These are phyloP conservation scores for Nothocercus nigrocapillus DNA, from an alignment of 2,113 vertebrate genomes.

Conservation along the genomic window DNA sequence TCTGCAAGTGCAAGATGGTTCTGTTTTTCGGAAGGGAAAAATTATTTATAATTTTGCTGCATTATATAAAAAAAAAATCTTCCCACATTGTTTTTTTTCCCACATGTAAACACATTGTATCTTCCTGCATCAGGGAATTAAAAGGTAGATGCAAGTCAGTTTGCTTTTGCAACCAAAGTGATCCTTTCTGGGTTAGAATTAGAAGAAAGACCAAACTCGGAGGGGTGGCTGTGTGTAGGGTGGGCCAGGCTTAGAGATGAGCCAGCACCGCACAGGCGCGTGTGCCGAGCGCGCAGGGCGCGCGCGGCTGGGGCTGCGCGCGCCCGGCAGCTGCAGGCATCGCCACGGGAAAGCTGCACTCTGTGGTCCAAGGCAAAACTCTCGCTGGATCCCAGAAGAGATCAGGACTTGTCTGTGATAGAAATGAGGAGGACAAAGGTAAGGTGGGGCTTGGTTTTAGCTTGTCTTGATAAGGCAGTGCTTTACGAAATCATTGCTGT, in stretches of 20 bases:
- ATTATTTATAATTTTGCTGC: slow-evolving; percentile 60
- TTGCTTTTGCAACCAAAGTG: slow-evolving; percentile 16
- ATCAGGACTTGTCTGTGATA: not conserved
- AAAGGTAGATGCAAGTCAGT: slow-evolving; percentile 56
- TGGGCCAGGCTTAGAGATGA: not conserved
- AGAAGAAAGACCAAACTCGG: slow-evolving; percentile 28
- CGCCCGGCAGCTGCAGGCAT: not conserved
- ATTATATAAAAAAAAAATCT: slow-evolving; percentile 15
- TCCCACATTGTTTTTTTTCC: slow-evolving; percentile 36
- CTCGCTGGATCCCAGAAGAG: not conserved
- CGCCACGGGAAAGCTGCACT: not conserved
- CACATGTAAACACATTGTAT: slow-evolving; percentile 47
- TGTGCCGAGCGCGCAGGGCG: not conserved
- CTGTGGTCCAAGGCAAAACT: not conserved
- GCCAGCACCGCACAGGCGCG: not conserved
- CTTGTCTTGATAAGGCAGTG: not conserved
- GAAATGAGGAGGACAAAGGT: not conserved
- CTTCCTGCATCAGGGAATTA: slow-evolving; percentile 2
- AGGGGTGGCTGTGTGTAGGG: not conserved
- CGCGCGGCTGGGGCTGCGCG: not conserved
- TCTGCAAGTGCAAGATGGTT: slow-evolving; percentile 32
- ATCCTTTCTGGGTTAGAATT: slow-evolving; percentile 18
- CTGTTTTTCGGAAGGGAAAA: slow-evolving; percentile 52
- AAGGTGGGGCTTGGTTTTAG: not conserved
- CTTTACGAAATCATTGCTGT: not conserved